Conservation (phyloP, 2,888 invertebrate genomes). For the Microctonus hyperodae region DNA sequence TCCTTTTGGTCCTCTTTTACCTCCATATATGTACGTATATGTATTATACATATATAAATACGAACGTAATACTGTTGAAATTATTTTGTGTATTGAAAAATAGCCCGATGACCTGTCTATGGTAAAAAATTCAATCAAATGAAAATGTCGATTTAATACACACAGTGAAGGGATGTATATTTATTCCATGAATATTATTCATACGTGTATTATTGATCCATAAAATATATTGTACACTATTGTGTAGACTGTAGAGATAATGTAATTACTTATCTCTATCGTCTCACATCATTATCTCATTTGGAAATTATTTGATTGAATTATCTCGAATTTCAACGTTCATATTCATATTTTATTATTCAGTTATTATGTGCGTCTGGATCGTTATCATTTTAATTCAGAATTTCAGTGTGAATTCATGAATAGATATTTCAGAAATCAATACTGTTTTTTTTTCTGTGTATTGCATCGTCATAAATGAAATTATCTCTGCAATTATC, state of each 20-base stretch:
- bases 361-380: neutral
- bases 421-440: too few species aligned
- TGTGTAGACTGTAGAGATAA: too few species aligned
- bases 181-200: neutral
- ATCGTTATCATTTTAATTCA: too few species aligned
- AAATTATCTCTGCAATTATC: too few species aligned
- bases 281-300: too few species aligned
- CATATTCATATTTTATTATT: neutral
- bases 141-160: neutral
- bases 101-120: constrained; percentile 4
- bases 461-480: too few species aligned
- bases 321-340: neutral
- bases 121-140: constrained; percentile 7
- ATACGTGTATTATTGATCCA: too few species aligned
- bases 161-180: neutral
- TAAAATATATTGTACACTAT: too few species aligned
- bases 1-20: neutral
- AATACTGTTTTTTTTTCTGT: too few species aligned
- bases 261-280: too few species aligned
- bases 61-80: neutral
- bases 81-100: constrained; percentile 14
- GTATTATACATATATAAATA: neutral
- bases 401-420: too few species aligned
- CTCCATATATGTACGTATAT: too few species aligned
- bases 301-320: neutral